Percentiles rank a stretch among this genome's conserved stretches.
These are phyloP conservation scores for Lytechinus pictus DNA, from an alignment of 35 echinoderm and acorn worm genomes.

Conservation along the genomic window DNA sequence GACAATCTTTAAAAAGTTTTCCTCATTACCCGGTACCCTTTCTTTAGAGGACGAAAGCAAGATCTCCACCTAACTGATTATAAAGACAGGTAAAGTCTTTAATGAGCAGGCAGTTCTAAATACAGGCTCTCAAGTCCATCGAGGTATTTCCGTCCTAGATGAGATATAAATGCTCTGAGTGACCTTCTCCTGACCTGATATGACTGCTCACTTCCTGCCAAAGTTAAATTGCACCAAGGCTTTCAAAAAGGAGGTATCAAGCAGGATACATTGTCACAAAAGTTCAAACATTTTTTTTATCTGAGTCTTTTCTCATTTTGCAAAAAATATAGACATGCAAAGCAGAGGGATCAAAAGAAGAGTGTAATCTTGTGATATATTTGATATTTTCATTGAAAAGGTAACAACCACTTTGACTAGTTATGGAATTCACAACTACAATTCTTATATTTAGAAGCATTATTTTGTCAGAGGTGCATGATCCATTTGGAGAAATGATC, in stretches of 20 bases:
- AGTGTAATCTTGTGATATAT: too few species aligned
- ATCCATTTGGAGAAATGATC: too few species aligned
- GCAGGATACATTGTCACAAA: background rate
- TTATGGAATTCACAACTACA: too few species aligned
- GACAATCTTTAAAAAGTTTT: too few species aligned
- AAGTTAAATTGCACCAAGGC: background rate
- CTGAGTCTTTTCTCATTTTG: background rate
- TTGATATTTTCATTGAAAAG: too few species aligned
- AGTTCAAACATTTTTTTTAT: background rate
- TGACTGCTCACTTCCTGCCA: background rate
- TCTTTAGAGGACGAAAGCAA: too few species aligned
- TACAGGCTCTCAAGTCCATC: background rate
- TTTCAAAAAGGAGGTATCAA: background rate
- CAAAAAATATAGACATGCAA: too few species aligned
- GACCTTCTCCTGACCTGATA: background rate
- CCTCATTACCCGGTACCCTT: too few species aligned
- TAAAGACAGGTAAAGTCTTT: background rate
- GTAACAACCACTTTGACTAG: too few species aligned
- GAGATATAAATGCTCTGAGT: slow-evolving; percentile 4
- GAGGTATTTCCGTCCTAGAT: slow-evolving; percentile 17
- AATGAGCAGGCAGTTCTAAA: background rate
- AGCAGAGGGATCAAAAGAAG: too few species aligned
- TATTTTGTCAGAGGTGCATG: too few species aligned
- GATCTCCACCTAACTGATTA: background rate
- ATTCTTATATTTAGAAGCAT: too few species aligned